phyloP scores from a whole-genome alignment of 2,797 vertebrate genomes.

The Benthosema pterotum region DNA sequence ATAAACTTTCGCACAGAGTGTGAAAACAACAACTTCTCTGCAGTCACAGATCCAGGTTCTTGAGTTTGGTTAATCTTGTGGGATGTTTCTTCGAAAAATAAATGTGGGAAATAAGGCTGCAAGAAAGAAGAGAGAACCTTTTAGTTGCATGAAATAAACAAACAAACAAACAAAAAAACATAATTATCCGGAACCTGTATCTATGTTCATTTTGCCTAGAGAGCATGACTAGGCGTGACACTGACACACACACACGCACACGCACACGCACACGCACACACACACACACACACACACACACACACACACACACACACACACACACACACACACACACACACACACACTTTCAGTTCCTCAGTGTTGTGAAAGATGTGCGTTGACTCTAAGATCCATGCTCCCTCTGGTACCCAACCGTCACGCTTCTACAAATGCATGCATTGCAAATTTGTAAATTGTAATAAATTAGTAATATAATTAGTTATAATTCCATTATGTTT shows the following conservation, averaged over 20 bases:
- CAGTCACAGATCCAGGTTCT: constrained; percentile 28
- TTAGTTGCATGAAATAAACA: constrained; percentile 11
- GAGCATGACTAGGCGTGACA: background rate
- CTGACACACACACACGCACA: too few species aligned
- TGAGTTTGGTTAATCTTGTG: background rate
- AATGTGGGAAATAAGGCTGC: background rate
- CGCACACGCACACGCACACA: too few species aligned
- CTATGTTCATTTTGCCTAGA: background rate
- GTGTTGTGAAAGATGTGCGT: constrained; percentile 16
- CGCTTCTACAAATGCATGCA: too few species aligned
- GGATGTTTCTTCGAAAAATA: constrained; percentile 27
- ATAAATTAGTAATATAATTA: background rate
- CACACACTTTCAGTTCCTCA: constrained; percentile 71
- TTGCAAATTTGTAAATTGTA: background rate
- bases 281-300: too few species aligned
- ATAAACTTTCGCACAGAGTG: constrained; percentile 12
- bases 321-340: too few species aligned
- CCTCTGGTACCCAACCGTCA: too few species aligned
- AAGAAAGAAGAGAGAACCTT: background rate
- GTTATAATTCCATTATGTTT: constrained; percentile 1
- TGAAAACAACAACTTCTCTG: constrained; percentile 37
- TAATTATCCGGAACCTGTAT: constrained; percentile 10
- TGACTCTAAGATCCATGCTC: too few species aligned
- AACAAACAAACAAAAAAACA: too few species aligned
- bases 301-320: too few species aligned